Evolutionary conservation across 2,888 invertebrate genomes (phyloP), one percentile per base, ranked within the genome.

Genomic region (Pristionchus fissidentatus): DNA sequence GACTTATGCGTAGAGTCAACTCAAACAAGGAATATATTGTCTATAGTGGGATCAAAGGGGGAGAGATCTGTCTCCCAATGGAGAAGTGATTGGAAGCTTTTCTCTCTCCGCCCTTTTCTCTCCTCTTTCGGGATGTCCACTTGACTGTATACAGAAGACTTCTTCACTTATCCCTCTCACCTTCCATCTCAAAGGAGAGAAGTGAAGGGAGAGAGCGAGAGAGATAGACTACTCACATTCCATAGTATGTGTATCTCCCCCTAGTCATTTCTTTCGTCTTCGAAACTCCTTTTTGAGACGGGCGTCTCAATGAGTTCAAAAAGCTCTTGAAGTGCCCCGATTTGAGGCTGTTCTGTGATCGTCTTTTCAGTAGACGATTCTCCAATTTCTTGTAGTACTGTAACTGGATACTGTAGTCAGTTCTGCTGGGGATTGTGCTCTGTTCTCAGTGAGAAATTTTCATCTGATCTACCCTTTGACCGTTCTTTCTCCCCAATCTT

Each of bases 91-190:
- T 38, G 66, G 38, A n/a, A 19, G 66, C 22, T 19, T 38, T 38
- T n/a, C 35, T 29, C 3, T 19, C 70, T 41, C 49, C 75, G 43
- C 75, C 75, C 75, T 75, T 55, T 41, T 35, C 35, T 78, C 49
- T 75, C 49, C 77, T 78, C 46, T 75, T 32, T 43, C 73, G n/a
- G n/a, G 29, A n/a, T 66, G 66, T 66, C 66, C 66, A 66, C 66
- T 66, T 66, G 66, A 66, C 66, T 66, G 66, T 66, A 66, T 66
- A 38, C n/a, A n/a, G n/a, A n/a, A n/a, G 66, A 66, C 66, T 66
- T 66, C 66, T 43, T 43, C 73, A 43, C 77, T 52, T 41, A 38
- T 41, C 46, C 73, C 41, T 41, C 73, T 35, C 38, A 1, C 73
- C 13, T n/a, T 26, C 7, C 38, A 66, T 66, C 66, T 66, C 66